phyloP scores from a whole-genome alignment of 2,797 vertebrate genomes.

The Sebastes itinus region DNA sequence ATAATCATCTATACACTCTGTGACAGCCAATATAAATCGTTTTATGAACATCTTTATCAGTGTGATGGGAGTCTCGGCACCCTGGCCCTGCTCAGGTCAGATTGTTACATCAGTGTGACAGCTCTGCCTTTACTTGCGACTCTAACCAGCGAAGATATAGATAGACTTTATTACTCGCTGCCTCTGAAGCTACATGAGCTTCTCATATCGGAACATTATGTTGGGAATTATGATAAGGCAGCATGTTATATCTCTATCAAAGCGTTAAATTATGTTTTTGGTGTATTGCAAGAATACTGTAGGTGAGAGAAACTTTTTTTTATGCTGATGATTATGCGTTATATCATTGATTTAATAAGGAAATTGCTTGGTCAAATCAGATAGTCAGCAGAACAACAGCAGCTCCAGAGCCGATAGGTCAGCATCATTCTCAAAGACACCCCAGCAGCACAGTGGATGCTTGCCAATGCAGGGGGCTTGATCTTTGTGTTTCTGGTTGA shows the following conservation, averaged over 20 bases:
- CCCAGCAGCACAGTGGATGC: background rate
- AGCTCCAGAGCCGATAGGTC: background rate
- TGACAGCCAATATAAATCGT: slow-evolving; percentile 81
- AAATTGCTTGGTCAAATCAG: background rate
- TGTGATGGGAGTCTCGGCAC: slow-evolving; percentile 60
- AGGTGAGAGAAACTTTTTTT: slow-evolving; percentile 14
- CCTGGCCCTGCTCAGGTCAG: slow-evolving; percentile 67
- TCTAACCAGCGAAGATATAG: slow-evolving; percentile 46
- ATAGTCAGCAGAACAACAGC: background rate
- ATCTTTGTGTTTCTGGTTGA: background rate
- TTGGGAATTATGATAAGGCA: slow-evolving; percentile 21
- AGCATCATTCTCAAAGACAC: slow-evolving; percentile 3
- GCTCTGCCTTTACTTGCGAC: slow-evolving; percentile 55
- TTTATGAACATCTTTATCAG: slow-evolving; percentile 80
- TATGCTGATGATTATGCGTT: background rate
- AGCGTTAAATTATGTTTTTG: background rate
- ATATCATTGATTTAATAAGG: background rate
- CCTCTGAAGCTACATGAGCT: slow-evolving; percentile 28
- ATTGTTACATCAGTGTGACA: slow-evolving; percentile 78
- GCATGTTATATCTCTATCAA: slow-evolving; percentile 14
- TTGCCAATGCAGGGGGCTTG: background rate
- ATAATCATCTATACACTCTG: slow-evolving; percentile 72
- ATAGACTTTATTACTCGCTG: slow-evolving; percentile 62
- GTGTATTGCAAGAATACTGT: background rate
- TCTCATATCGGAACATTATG: slow-evolving; percentile 30